Evolutionary conservation across 2,113 vertebrate genomes (phyloP), one percentile per base, ranked within the genome.

Genomic region (Prinia subflava): DNA sequence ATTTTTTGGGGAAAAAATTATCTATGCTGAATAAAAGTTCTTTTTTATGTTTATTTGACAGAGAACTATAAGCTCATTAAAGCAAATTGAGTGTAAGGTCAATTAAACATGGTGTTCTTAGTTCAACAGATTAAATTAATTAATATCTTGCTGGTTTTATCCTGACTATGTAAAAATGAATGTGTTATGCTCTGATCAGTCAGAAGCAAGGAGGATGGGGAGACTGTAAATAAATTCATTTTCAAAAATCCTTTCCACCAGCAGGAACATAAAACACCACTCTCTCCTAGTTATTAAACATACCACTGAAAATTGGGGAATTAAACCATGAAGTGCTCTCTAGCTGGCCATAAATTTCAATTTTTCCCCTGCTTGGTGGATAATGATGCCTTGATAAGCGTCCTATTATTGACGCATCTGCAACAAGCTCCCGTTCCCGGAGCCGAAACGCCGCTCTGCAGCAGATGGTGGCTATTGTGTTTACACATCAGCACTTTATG

Each of bases 401-500:
- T 95, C 96, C 97, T 49, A 30, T 97, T 97, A 98, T 95, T 97
- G 97, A 97, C 96, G 96, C 96, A 97, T 98, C 97, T 98, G 97
- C 96, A 95, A 49, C 95, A 62, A 85, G 95, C 96, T 89, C 95
- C 96, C 94, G 96, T 87, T 98, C 85, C 95, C 52, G 94, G 97
- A 98, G 95, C 96, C 80, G 37, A 77, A 96, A 92, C 24, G 39
- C 91, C 82, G 92, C 97, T 98, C 95, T 6, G 35, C 24, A 97
- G 96, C 98, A 98, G 98, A 98, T 98, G 98, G 97, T 53, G 87
- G 97, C 97, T 97, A 97, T 98, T 98, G 98, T 98, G 98, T 97
- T 98, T 98, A 98, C 98, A 98, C 98, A 98, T 96, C 98, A 98
- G 97, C 98, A 98, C 98, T 98, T 98, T 98, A 98, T 97, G 95